Evolutionary conservation across 2,888 invertebrate species (phyloP).

Genomic region (Anthophora plumipes): DNA sequence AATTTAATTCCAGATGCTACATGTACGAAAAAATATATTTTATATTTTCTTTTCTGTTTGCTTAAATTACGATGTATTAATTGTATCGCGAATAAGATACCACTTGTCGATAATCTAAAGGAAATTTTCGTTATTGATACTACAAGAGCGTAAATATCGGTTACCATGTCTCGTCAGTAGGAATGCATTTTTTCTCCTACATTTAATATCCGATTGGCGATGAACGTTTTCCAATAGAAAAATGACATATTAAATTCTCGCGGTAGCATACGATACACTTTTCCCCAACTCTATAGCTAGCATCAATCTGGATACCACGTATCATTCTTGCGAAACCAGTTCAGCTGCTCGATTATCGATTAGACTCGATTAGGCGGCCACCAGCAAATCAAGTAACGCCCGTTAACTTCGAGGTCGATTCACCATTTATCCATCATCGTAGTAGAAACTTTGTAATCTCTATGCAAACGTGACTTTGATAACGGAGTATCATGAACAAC

Average conservation of each 20-base stretch:
- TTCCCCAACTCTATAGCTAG: neutral
- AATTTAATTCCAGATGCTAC: too few relatives aligned
- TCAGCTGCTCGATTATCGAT: slow-evolving; percentile 39
- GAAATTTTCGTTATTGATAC: slow-evolving; percentile 22
- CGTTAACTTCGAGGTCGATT: slow-evolving; percentile 42
- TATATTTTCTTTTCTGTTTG: too few relatives aligned
- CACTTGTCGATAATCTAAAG: neutral
- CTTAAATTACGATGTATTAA: too few relatives aligned
- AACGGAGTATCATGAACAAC: neutral
- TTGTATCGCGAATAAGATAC: neutral
- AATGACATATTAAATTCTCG: slow-evolving; percentile 57
- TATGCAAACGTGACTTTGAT: neutral
- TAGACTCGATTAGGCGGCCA: slow-evolving; percentile 42
- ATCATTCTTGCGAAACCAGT: slow-evolving; percentile 38
- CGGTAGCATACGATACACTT: slow-evolving; percentile 31
- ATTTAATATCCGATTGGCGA: slow-evolving; percentile 16
- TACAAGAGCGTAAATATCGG: slow-evolving; percentile 7
- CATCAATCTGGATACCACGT: slow-evolving; percentile 15
- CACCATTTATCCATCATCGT: slow-evolving; percentile 17
- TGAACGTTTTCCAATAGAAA: slow-evolving; percentile 22
- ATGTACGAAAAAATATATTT: too few relatives aligned
- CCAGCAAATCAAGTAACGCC: slow-evolving; percentile 9
- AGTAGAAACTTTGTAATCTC: neutral
- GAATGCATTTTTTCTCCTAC: slow-evolving; percentile 39
- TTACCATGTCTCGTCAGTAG: slow-evolving; percentile 10